Percentiles rank a stretch among this genome's conserved stretches.
phyloP scores from a whole-genome alignment of 1,140 invertebrate species.

The Hylaeus volcanicus region DNA sequence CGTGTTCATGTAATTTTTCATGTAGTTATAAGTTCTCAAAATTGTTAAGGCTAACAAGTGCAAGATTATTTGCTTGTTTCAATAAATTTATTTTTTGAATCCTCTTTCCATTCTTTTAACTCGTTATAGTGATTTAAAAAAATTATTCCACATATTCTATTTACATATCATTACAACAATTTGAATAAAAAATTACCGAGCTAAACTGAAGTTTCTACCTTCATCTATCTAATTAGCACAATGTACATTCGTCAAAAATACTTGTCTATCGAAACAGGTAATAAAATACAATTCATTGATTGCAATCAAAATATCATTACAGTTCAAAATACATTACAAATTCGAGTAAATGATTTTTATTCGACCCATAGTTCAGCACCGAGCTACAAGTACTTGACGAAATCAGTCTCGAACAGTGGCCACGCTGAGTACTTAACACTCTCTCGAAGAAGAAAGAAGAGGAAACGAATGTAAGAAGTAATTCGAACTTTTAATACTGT shows the following conservation, averaged over 20 bases:
- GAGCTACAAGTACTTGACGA: not conserved
- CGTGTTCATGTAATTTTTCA: slow-evolving; percentile 1
- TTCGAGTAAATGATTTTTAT: not conserved
- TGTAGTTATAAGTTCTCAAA: not conserved
- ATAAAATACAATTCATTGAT: not conserved
- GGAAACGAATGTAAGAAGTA: not conserved
- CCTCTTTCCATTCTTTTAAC: not conserved
- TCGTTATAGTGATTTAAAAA: not conserved
- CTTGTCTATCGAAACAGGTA: too few relatives aligned
- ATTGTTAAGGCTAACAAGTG: not conserved
- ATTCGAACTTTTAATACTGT: not conserved
- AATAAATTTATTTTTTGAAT: slow-evolving; percentile 9
- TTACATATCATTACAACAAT: not conserved
- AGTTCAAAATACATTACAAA: not conserved
- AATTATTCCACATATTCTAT: not conserved
- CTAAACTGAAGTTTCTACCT: not conserved
- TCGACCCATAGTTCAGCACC: not conserved
- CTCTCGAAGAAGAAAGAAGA: slow-evolving; percentile 30
- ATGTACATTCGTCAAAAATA: not conserved
- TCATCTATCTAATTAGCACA: not conserved
- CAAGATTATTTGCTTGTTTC: not conserved
- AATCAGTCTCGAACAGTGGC: not conserved
- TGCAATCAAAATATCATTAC: too few relatives aligned
- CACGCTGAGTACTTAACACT: not conserved
- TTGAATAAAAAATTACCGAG: not conserved